These are phyloP conservation scores for Drosophila algonquin DNA, from an alignment of 2,888 invertebrate genomes.

Conservation along the genomic window DNA sequence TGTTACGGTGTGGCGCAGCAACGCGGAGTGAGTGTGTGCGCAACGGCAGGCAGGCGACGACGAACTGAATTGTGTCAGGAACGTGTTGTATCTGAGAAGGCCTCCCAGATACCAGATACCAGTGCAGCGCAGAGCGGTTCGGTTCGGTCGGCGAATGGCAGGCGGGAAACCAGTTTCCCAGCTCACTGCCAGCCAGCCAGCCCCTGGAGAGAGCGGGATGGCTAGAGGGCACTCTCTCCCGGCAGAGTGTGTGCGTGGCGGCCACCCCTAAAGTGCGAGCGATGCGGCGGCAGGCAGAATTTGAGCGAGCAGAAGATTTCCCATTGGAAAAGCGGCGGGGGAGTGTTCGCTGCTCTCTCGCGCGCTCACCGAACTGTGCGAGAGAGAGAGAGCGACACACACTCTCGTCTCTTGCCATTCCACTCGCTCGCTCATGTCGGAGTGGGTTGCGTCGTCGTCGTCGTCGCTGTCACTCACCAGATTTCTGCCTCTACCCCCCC, in stretches of 20 bases:
- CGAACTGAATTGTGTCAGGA: slow-evolving; percentile 83
- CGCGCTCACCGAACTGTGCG: not conserved
- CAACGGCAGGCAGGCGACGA: slow-evolving; percentile 84
- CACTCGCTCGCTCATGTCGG: slow-evolving; percentile 63
- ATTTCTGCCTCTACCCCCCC: slow-evolving; percentile 26
- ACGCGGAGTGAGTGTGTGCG: slow-evolving; percentile 81
- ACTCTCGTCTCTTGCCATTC: slow-evolving; percentile 51
- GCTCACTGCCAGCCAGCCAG: slow-evolving; percentile 9
- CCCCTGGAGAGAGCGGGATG: slow-evolving; percentile 26
- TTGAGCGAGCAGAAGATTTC: slow-evolving; percentile 46
- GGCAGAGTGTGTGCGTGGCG: not conserved
- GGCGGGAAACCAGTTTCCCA: slow-evolving; percentile 73
- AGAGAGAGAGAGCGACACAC: slow-evolving; percentile 47
- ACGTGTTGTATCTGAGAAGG: slow-evolving; percentile 72
- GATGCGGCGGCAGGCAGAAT: slow-evolving; percentile 45
- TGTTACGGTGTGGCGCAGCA: slow-evolving; percentile 48
- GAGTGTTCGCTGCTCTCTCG: slow-evolving; percentile 30
- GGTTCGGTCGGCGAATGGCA: slow-evolving; percentile 64
- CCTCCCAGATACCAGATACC: slow-evolving; percentile 11
- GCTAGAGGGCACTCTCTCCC: slow-evolving; percentile 6
- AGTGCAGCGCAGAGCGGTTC: slow-evolving; percentile 10
- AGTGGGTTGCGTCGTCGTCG: slow-evolving; percentile 41
- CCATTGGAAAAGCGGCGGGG: slow-evolving; percentile 65
- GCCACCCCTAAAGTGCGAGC: slow-evolving; percentile 38
- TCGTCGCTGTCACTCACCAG: slow-evolving; percentile 59